Evolutionary conservation across 1,140 invertebrate genomes (phyloP).

Genomic region (Trachelipus rathkii): DNA sequence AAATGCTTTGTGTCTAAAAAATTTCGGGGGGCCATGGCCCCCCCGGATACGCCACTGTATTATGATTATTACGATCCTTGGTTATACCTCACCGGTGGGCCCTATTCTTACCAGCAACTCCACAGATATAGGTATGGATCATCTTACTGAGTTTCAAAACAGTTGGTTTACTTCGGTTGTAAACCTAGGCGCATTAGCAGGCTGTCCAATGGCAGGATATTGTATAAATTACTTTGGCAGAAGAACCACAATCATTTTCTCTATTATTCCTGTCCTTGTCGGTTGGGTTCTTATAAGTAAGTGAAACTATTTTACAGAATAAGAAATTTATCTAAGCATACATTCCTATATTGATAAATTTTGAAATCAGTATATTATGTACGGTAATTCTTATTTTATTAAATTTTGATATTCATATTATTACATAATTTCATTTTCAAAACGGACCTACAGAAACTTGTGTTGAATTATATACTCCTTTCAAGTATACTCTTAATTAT

Average conservation of each 20-base stretch:
- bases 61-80: too few relatives aligned
- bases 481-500: too few relatives aligned
- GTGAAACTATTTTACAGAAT: background rate
- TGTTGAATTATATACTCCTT: too few relatives aligned
- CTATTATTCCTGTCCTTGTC: conserved; percentile 65
- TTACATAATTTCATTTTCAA: too few relatives aligned
- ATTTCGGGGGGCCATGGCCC: too few relatives aligned
- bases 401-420: too few relatives aligned
- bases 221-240: conserved; percentile 60
- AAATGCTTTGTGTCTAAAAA: too few relatives aligned
- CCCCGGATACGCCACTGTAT: too few relatives aligned
- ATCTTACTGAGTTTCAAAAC: conserved; percentile 2
- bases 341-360: too few relatives aligned
- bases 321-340: too few relatives aligned
- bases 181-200: conserved; percentile 56
- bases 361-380: too few relatives aligned
- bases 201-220: conserved; percentile 65
- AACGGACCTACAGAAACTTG: too few relatives aligned
- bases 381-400: background rate
- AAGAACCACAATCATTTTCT: conserved; percentile 65
- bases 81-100: conserved; percentile 26
- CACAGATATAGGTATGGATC: background rate
- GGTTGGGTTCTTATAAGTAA: conserved; percentile 69
- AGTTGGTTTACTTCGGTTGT: conserved; percentile 33
- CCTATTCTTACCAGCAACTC: conserved; percentile 6